Evolutionary conservation across 2,888 invertebrate species (phyloP).

Genomic region (Allacma fusca): DNA sequence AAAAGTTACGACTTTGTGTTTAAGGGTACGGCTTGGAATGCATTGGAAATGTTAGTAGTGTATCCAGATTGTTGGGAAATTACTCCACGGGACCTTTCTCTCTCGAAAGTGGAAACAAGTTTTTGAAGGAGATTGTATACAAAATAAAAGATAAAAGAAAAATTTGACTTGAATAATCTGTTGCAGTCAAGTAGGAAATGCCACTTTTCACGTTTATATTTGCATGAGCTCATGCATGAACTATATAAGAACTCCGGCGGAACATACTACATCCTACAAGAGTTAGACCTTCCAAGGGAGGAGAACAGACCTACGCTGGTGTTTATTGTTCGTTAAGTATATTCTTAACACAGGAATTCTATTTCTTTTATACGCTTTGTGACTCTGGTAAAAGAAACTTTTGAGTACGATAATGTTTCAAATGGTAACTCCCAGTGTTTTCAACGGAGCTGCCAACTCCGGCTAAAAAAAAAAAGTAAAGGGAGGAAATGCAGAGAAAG

Average conservation of each 20-base stretch:
- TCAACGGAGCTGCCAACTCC: background rate
- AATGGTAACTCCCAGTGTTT: background rate
- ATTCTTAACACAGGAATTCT: constrained; percentile 1
- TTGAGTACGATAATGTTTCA: background rate
- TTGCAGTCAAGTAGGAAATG: constrained; percentile 7
- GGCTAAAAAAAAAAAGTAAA: background rate
- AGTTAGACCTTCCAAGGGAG: too few species aligned
- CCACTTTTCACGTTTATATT: background rate
- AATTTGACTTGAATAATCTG: constrained; percentile 1
- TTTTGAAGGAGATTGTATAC: background rate
- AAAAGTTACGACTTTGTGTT: too few species aligned
- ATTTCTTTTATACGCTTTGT: background rate
- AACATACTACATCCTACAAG: too few species aligned
- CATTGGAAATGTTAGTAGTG: too few species aligned
- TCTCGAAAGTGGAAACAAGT: too few species aligned
- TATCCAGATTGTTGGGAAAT: too few species aligned
- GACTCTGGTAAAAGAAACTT: constrained; percentile 7
- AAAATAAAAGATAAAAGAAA: constrained; percentile 3
- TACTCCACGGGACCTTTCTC: too few species aligned
- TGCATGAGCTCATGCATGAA: background rate
- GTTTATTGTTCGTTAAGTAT: background rate
- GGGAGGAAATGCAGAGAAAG: background rate
- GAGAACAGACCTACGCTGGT: too few species aligned
- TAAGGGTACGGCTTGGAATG: too few species aligned
- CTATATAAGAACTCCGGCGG: background rate